A percentile compares a stretch with the other conserved stretches of the same genome.
Conservation (phyloP, 2,888 invertebrate genomes). For the Seira ritae region DNA sequence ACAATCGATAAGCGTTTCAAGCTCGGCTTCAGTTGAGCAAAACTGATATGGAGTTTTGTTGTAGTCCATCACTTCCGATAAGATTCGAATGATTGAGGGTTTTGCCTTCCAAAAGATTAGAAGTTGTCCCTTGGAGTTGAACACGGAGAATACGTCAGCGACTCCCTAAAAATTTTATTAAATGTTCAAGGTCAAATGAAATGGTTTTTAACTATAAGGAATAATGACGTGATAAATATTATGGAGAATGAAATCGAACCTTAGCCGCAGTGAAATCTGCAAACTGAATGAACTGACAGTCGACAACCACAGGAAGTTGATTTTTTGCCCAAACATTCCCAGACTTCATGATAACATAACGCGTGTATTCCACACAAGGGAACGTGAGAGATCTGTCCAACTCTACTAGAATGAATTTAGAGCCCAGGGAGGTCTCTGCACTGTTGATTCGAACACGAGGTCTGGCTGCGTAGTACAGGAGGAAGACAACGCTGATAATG, state of each 20-base stretch:
- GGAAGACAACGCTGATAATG: slow-evolving; percentile 87
- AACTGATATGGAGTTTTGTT: slow-evolving; percentile 79
- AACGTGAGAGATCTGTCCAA: slow-evolving; percentile 86
- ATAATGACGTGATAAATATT: neutral
- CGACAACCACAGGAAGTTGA: slow-evolving; percentile 87
- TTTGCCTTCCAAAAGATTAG: slow-evolving; percentile 71
- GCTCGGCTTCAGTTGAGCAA: slow-evolving; percentile 80
- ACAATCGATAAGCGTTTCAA: slow-evolving; percentile 82
- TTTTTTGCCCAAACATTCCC: slow-evolving; percentile 81
- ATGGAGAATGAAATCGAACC: slow-evolving; percentile 77
- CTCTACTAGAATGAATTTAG: slow-evolving; percentile 71
- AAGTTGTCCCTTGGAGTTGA: slow-evolving; percentile 68
- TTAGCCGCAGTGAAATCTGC: slow-evolving; percentile 92
- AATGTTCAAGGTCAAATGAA: neutral
- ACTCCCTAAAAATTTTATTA: slow-evolving; percentile 64
- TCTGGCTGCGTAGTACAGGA: slow-evolving; percentile 91
- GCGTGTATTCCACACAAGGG: slow-evolving; percentile 92
- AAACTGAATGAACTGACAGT: slow-evolving; percentile 91
- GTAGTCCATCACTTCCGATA: slow-evolving; percentile 68
- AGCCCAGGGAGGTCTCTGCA: slow-evolving; percentile 77
- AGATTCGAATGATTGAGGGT: slow-evolving; percentile 69
- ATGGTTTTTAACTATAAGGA: neutral
- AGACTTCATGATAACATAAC: slow-evolving; percentile 87
- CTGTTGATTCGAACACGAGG: slow-evolving; percentile 82
- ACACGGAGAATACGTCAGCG: slow-evolving; percentile 67